These are phyloP conservation scores for Lemur catta DNA, from an alignment of 2,797 vertebrate genomes.

Conservation along the genomic window DNA sequence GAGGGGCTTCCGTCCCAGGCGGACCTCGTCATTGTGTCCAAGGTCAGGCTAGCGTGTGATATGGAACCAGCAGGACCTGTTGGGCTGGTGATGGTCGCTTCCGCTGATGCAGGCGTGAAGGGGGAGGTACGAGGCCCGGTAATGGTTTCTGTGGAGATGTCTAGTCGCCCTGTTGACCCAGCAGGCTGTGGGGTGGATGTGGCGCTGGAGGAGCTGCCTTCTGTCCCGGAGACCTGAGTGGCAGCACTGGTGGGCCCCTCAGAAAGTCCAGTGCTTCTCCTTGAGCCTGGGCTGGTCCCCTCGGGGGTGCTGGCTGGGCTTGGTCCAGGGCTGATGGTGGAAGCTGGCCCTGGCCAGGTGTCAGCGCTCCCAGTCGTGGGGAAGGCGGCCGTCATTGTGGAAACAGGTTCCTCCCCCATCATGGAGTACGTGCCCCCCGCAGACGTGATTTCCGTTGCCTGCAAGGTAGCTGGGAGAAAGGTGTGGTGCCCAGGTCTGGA, in stretches of 20 bases:
- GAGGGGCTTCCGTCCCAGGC: background rate
- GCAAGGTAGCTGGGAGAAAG: too few relatives aligned
- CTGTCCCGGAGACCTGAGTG: accelerated
- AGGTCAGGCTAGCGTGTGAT: accelerated
- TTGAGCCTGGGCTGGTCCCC: too few relatives aligned
- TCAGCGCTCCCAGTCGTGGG: too few relatives aligned
- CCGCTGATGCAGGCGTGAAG: accelerated
- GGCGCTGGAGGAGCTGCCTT: background rate
- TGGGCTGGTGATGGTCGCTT: accelerated
- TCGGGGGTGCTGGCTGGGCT: background rate
- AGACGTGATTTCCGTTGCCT: too few relatives aligned
- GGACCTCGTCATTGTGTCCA: background rate
- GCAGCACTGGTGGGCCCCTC: accelerated
- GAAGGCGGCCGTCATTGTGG: too few relatives aligned
- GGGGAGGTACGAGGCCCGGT: accelerated
- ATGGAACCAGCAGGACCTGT: background rate
- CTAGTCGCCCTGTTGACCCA: accelerated
- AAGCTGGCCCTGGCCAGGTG: too few relatives aligned
- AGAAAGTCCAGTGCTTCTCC: too few relatives aligned
- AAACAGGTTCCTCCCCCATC: too few relatives aligned
- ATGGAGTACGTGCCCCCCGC: too few relatives aligned
- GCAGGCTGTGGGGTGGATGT: accelerated
- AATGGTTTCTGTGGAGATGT: too few relatives aligned
- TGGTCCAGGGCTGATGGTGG: too few relatives aligned
- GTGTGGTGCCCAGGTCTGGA: too few relatives aligned